phyloP scores from a whole-genome alignment of 2,113 vertebrate genomes.

The Scomber colias region DNA sequence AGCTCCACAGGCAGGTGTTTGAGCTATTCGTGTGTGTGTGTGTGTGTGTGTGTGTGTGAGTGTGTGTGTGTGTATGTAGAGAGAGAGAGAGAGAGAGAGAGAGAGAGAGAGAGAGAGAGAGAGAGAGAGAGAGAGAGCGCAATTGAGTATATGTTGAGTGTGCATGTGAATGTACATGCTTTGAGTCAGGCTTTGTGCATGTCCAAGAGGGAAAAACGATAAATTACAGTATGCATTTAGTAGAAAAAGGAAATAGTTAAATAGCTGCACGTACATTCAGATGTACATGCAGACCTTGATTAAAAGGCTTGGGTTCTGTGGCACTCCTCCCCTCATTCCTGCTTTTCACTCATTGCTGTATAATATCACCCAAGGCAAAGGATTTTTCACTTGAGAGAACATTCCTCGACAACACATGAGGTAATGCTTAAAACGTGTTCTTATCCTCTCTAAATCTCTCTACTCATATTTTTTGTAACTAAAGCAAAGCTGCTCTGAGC shows the following conservation, averaged over 20 bases:
- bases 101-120: no score
- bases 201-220: background rate
- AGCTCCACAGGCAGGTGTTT: constrained; percentile 68
- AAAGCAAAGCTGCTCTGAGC: background rate
- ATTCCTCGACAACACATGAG: constrained; percentile 75
- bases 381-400: constrained; percentile 59
- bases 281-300: background rate
- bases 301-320: background rate
- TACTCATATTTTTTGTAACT: constrained; percentile 3
- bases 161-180: background rate
- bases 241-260: constrained; percentile 2
- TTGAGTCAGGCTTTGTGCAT: background rate
- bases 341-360: constrained; percentile 26
- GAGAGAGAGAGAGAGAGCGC: no score
- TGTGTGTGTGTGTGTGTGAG: constrained; percentile 18
- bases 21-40: constrained; percentile 15
- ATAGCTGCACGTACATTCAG: background rate
- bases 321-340: background rate
- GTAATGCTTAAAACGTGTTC: constrained; percentile 65
- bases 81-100: background rate
- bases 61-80: constrained; percentile 13
- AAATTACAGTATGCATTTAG: background rate
- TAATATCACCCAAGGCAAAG: constrained; percentile 47
- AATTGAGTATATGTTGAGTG: background rate
- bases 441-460: constrained; percentile 15